Evolutionary conservation across 2,888 invertebrate genomes (phyloP), one percentile per base, ranked within the genome.

Genomic region (Diarsia mendica): DNA sequence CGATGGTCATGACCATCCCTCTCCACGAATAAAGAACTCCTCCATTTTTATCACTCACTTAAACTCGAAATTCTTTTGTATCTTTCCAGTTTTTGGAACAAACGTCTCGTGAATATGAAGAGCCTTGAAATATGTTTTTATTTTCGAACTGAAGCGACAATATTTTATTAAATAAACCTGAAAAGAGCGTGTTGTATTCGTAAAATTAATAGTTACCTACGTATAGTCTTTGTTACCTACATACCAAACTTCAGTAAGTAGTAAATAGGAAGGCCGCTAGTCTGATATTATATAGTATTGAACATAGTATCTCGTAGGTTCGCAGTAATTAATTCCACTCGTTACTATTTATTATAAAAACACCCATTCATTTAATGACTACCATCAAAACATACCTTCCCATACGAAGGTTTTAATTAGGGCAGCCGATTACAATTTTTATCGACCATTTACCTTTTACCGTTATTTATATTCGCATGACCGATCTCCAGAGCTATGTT

Each of bases 41-140:
- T 85, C 65, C 70, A 82, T 70, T 76, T 81, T 79, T 82, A 76
- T 81, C 80, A 82, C 81, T 87, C 77, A 79, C 75, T 82, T 85
- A 82, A 75, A 87, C 71, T 77, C 64, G 60, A 70, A 83, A 85
- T 79, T 83, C 80, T 80, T 85, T 87, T 82, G 77, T 87, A 74
- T 75, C 48, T 75, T 82, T 77, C 79, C 73, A 23, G 67, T 77
- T 72, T 81, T 74, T 65, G 58, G 69, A 60, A 75, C 79, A 80
- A 77, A 75, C 68, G 64, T 60, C 78, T 75, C 72, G 74, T 49
- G 8, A 63, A 72, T 73, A 67, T 48, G 66, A 72, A 80, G 68
- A 71, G 70, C 63, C 58, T 61, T 69, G 23, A 15, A 77, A 73
- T 53, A 80, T 74, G 64, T 68, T 77, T 55, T 71, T 72, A 58